Evolutionary conservation across 2,797 vertebrate genomes (phyloP).

Genomic region (Alauda arvensis): DNA sequence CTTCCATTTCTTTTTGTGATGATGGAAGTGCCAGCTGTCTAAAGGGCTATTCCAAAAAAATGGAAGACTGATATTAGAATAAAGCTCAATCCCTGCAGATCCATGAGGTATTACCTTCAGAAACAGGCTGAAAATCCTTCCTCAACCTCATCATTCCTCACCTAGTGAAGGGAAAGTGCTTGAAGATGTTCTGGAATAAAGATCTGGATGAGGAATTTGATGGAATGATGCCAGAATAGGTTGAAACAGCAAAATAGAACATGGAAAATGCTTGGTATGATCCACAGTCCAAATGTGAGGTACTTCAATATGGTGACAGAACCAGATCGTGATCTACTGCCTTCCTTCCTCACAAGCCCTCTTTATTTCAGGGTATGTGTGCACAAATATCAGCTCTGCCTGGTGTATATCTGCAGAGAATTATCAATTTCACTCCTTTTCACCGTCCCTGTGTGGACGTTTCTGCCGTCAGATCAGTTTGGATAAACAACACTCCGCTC

Average conservation of each 20-base stretch:
- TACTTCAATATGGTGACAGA: constrained; percentile 43
- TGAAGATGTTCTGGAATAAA: neutral
- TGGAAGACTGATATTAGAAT: neutral
- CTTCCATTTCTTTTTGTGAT: neutral
- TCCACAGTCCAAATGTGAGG: neutral
- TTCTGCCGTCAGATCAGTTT: constrained; percentile 10
- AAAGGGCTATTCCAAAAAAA: neutral
- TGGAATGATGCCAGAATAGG: neutral
- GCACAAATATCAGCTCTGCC: neutral
- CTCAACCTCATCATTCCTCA: neutral
- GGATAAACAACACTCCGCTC: constrained; percentile 66
- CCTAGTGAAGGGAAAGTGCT: neutral
- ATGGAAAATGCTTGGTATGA: neutral
- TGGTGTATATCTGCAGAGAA: neutral
- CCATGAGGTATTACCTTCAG: neutral
- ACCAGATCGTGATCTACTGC: neutral
- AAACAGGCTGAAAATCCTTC: neutral
- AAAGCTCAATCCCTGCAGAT: neutral
- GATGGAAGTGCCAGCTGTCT: neutral
- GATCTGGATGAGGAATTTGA: neutral
- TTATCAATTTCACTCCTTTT: neutral
- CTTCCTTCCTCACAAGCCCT: neutral
- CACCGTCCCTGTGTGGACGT: neutral
- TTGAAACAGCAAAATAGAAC: neutral
- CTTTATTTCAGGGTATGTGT: neutral